Evolutionary conservation across 2,797 vertebrate genomes (phyloP), one percentile per base, ranked within the genome.

Genomic region (Cyprinodon diabolis): DNA sequence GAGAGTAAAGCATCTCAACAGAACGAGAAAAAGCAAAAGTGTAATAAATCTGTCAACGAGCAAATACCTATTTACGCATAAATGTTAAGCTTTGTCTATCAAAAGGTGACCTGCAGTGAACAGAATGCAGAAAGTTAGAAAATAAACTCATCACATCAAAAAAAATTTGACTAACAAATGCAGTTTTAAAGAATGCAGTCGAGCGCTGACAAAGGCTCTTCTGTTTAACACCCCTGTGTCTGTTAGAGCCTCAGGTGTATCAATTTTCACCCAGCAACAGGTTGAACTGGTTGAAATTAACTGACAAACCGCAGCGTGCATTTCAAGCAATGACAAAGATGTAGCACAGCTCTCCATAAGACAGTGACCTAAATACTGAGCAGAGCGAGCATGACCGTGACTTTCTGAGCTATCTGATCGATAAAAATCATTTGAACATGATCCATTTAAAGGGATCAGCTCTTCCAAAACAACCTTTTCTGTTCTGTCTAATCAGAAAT

Each of bases 221-320:
- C 43, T 10, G 78, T 83, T 83, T 57, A 74, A 72, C 60, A 66
- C 43, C 56, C 68, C 17, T 21, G 55, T 56, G 82, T 79, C 89
- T 85, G 91, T 93, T 89, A 74, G 47, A 72, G 91, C 92, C 91
- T 89, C 76, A 71, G 89, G 93, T 83, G 62, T 40, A 88, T 87
- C 77, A 4, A 43, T 69, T 82, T 65, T 75, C 48, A 81, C 82
- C 54, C 0, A 9, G 40, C 63, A 80, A 93, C 91, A 69, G 30
- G 91, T 90, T 68, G 21, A 82, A 83, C 93, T 82, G 90, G 91
- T 91, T 90, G 48, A 25, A 13, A 69, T 76, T 72, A 82, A 69
- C 82, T 81, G 76, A 62, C 83, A 77, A 71, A 78, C 52, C 13
- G 58, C 48, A 68, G 62, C 72, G 35, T 40, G 21, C 1, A 19